phyloP scores from a whole-genome alignment of 1,140 invertebrate genomes.

The Cyrtorhinus lividipennis region DNA sequence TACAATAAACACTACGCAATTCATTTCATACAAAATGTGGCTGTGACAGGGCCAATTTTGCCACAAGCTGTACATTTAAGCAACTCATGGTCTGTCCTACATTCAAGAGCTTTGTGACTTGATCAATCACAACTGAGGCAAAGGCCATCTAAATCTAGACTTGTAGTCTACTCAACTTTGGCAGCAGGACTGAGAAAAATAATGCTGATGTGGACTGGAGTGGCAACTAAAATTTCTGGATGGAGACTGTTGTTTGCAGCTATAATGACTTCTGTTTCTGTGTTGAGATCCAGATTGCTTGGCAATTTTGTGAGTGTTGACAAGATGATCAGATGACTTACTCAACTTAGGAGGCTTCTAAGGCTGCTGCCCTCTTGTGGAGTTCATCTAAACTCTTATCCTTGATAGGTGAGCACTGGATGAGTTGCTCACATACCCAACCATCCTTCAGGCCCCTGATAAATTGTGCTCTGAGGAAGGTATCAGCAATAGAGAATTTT shows the following conservation, averaged over 20 bases:
- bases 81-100: background rate
- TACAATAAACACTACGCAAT: no score
- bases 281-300: no score
- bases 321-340: background rate
- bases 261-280: no score
- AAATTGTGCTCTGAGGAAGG: background rate
- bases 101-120: background rate
- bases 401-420: background rate
- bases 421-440: background rate
- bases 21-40: no score
- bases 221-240: background rate
- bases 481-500: no score
- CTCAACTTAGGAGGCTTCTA: background rate
- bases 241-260: no score
- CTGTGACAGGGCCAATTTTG: background rate
- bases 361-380: background rate
- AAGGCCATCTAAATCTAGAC: background rate
- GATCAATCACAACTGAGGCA: no score
- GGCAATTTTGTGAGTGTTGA: background rate
- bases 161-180: background rate
- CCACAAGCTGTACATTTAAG: background rate
- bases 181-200: background rate
- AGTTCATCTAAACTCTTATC: background rate
- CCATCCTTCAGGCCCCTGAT: background rate
- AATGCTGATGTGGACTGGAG: background rate